These are phyloP conservation scores for Stenopsyche tienmushanensis DNA, from an alignment of 1,140 invertebrate genomes.

Conservation along the genomic window DNA sequence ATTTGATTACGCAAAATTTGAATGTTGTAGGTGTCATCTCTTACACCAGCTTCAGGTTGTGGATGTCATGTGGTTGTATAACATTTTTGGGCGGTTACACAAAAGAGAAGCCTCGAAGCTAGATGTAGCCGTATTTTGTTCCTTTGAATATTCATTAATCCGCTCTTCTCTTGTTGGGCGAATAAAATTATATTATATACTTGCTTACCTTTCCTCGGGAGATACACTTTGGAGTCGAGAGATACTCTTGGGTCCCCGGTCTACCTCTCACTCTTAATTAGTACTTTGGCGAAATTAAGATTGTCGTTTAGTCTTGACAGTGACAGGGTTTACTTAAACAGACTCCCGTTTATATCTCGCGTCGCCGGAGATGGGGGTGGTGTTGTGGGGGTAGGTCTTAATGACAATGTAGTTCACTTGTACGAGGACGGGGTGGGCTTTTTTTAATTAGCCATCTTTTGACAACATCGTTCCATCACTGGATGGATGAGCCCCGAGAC, in stretches of 20 bases:
- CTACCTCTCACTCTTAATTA: slow-evolving; percentile 58
- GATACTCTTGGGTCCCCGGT: slow-evolving; percentile 6
- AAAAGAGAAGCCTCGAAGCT: neutral
- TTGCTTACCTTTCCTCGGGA: slow-evolving; percentile 19
- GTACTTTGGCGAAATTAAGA: slow-evolving; percentile 61
- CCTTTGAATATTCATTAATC: slow-evolving; percentile 26
- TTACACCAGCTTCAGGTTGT: too few species aligned
- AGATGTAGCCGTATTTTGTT: neutral
- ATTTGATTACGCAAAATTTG: too few species aligned
- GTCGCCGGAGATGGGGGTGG: neutral
- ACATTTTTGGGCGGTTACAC: neutral
- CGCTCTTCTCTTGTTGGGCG: slow-evolving; percentile 5
- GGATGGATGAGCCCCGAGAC: too few species aligned
- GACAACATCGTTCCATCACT: slow-evolving; percentile 1
- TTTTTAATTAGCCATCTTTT: slow-evolving; percentile 35
- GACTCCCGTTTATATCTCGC: slow-evolving; percentile 6
- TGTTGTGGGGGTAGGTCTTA: slow-evolving; percentile 1
- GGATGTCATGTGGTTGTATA: too few species aligned
- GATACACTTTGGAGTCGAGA: neutral
- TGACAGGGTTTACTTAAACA: slow-evolving; percentile 35
- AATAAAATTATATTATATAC: slow-evolving; percentile 19
- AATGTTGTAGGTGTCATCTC: too few species aligned
- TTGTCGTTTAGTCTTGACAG: slow-evolving; percentile 47
- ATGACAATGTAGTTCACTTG: slow-evolving; percentile 23
- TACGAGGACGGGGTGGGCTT: slow-evolving; percentile 10